Conservation (phyloP, 2,113 vertebrate species). For the Malurus cyaneus region DNA sequence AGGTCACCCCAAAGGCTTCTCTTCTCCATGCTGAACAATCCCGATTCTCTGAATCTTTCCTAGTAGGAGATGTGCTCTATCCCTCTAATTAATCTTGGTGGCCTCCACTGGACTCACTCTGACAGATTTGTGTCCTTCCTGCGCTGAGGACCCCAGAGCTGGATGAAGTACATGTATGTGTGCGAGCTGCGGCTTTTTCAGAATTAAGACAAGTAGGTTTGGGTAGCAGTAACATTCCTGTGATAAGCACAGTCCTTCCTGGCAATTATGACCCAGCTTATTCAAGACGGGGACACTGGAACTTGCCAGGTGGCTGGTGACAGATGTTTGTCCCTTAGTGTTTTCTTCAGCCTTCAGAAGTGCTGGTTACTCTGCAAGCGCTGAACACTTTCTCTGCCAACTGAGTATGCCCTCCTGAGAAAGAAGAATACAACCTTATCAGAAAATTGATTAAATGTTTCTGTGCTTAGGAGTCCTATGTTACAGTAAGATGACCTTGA, state of each 20-base stretch:
- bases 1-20: background rate
- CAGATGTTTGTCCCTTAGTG: background rate
- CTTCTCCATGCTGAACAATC: background rate
- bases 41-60: background rate
- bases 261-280: background rate
- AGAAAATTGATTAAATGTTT: background rate
- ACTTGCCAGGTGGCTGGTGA: background rate
- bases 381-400: background rate
- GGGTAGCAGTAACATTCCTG: background rate
- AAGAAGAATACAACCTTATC: background rate
- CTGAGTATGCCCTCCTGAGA: background rate
- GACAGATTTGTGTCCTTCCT: background rate
- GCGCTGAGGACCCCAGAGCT: background rate
- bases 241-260: background rate
- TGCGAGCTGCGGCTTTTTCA: background rate
- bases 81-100: background rate
- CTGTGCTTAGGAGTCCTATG: background rate
- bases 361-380: background rate
- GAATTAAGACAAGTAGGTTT: background rate
- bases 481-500: background rate
- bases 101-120: background rate
- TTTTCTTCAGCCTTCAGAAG: background rate
- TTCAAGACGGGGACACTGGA: background rate
- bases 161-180: fast-evolving
- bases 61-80: background rate